Evolutionary conservation across 2,797 vertebrate genomes (phyloP), one percentile per base, ranked within the genome.

Genomic region (Eurystomus glaucurus): DNA sequence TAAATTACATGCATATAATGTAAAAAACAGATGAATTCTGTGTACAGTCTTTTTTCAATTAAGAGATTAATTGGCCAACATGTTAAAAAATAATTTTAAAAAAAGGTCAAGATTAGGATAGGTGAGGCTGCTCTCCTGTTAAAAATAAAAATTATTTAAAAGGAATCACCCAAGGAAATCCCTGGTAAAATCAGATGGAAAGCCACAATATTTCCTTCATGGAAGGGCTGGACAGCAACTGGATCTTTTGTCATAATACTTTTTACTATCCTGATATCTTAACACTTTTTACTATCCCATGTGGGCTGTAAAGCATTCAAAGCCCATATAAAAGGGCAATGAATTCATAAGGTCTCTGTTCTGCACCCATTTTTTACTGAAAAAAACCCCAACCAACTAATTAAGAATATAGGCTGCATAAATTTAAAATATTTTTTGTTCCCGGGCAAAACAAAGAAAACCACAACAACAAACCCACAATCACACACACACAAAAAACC

Each of bases 11-110:
- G 35, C 39, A 52, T 82, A 81, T 78, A 88, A 93, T 50, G 35
- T 84, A 77, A 90, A 90, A 96, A 83, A 5, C 78, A 84, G 76
- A 96, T 79, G 33, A 96, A 82, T 85, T 91, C 68, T 88, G 46
- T 11, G 10, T 55, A 90, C 88, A 72, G 28, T 45, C 80, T 96
- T 96, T 66, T 90, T 93, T 87, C 66, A 90, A 81, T 91, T 90
- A 95, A 61, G 37, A 90, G 9, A 92, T 88, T 94, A 93, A 89
- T 89, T 71, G 45, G 11, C 9, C n/a, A 58, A 58, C 19, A 52
- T 33, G 9, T 52, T 77, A 65, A 37, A 83, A 74, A 39, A 51
- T 35, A 35, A 35, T 35, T 35, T 35, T 35, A 7, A 54, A 54
- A 16, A 55, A 55, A 52, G 45, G 4, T 13, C 28, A 81, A 68